Percentiles rank a stretch among this genome's conserved stretches.
Conservation (phyloP, 2,113 vertebrate genomes). For the cattle (Bos taurus) region ARS-UCD2.0 NC_037331.1:86581501-86582000, state of each 20-base stretch:
- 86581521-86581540: neutral
- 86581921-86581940: neutral
- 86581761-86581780: neutral
- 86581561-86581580: neutral
- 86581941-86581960: neutral
- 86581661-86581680: neutral
- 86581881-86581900: neutral
- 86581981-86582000: neutral
- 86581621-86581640: neutral
- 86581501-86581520: neutral
- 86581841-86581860: neutral
- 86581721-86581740: neutral
- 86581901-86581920: neutral
- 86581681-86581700: neutral
- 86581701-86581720: neutral
- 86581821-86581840: neutral
- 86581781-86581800: neutral
- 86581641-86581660: neutral
- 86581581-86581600: neutral
- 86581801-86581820: neutral
- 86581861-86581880: neutral
- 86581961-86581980: neutral
- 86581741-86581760: neutral
- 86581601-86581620: neutral
- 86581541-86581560: neutral